Conservation (phyloP, 2,888 invertebrate genomes). For the Piscicola geometra region DNA sequence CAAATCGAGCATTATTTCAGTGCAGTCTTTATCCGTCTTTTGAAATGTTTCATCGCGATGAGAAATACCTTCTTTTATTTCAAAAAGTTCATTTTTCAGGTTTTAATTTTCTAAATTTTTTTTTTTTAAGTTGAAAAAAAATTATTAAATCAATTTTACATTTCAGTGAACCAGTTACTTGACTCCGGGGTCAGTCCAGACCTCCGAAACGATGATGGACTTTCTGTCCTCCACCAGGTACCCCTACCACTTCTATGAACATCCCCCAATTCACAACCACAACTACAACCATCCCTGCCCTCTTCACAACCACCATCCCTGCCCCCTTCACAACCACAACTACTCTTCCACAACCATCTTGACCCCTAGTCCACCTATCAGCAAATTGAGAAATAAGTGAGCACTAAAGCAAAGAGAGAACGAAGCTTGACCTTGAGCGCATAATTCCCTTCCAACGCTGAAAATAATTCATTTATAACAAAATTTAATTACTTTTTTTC, state of each 20-base stretch:
- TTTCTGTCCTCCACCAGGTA: conserved; percentile 92
- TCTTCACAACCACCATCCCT: neutral
- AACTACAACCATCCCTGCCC: neutral
- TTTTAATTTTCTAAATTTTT: neutral
- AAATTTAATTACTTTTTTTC: no score
- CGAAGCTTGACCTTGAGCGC: no score
- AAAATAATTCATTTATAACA: no score
- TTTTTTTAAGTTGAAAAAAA: neutral
- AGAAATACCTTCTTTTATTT: no score
- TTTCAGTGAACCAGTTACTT: conserved; percentile 74
- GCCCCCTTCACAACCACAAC: neutral
- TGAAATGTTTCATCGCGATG: no score
- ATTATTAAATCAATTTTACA: no score
- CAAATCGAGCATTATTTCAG: no score
- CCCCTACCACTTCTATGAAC: conserved; percentile 18
- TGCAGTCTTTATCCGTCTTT: no score
- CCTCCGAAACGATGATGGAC: conserved; percentile 95
- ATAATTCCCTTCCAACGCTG: no score
- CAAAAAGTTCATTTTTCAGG: no score
- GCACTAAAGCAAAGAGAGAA: no score
- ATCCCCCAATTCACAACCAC: neutral
- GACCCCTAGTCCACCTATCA: neutral
- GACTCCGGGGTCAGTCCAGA: conserved; percentile 88
- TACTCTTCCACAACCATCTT: neutral
- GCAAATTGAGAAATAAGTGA: no score